Evolutionary conservation across 2,888 invertebrate species (phyloP).

Genomic region (Sarcophaga rosellei): DNA sequence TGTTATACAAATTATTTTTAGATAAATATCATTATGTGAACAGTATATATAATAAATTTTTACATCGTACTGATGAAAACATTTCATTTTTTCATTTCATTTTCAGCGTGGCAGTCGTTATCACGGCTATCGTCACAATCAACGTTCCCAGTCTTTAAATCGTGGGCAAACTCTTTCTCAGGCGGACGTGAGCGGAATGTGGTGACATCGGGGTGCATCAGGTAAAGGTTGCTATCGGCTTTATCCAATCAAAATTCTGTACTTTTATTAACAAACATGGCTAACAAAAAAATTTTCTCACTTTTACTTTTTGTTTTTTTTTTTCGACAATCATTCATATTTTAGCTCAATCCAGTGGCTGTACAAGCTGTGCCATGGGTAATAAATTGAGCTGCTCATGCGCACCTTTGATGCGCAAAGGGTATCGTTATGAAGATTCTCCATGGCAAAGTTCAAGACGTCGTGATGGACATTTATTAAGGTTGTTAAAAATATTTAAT

Average conservation of each 20-base stretch:
- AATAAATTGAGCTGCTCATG: conserved; percentile 98
- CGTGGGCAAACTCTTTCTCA: conserved; percentile 87
- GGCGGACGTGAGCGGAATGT: conserved; percentile 87
- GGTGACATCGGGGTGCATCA: conserved; percentile 91
- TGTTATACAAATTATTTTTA: too few species aligned
- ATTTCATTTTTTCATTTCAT: conserved; percentile 2
- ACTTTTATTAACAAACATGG: background rate
- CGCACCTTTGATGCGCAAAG: conserved; percentile 97
- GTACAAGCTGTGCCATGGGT: conserved; percentile 90
- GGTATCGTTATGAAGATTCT: conserved; percentile 96
- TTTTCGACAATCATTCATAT: background rate
- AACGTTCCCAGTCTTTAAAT: conserved; percentile 89
- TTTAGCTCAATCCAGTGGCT: conserved; percentile 81
- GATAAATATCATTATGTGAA: too few species aligned
- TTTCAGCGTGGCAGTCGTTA: conserved; percentile 84
- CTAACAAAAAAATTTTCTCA: background rate
- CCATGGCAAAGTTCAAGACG: conserved; percentile 95
- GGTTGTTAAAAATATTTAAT: conserved; percentile 82
- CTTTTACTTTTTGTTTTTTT: conserved; percentile 17
- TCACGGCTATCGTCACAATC: conserved; percentile 85
- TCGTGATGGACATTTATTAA: conserved; percentile 92
- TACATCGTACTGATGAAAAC: background rate
- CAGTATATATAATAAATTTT: too few species aligned
- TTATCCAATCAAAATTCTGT: conserved; percentile 21
- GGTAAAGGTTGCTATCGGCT: conserved; percentile 80